Evolutionary conservation across 2,888 invertebrate genomes (phyloP).

Genomic region (Leptopterna dolabrata): DNA sequence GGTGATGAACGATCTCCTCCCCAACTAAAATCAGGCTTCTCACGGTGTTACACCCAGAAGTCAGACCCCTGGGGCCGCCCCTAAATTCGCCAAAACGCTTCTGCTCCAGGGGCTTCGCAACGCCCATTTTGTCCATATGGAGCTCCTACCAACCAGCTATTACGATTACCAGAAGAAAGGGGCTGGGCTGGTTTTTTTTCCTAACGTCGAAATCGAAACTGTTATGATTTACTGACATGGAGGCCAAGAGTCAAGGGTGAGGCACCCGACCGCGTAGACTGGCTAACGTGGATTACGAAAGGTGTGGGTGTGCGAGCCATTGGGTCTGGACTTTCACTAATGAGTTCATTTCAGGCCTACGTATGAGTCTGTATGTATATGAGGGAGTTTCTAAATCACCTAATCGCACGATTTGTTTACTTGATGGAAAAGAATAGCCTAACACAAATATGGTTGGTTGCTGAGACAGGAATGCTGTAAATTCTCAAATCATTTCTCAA

Average conservation of each 20-base stretch:
- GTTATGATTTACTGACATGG: constrained; percentile 42
- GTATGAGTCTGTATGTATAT: background rate
- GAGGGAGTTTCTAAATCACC: background rate
- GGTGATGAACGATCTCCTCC: background rate
- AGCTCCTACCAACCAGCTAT: background rate
- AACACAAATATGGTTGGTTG: background rate
- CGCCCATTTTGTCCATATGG: background rate
- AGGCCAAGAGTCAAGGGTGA: constrained; percentile 42
- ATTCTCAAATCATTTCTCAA: background rate
- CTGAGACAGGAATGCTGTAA: background rate
- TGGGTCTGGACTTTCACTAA: constrained; percentile 26
- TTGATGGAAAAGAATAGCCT: background rate
- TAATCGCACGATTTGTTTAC: background rate
- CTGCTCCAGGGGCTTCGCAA: background rate
- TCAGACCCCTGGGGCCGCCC: background rate
- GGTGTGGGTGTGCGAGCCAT: constrained; percentile 35
- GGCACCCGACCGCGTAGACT: constrained; percentile 10
- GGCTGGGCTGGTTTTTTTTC: background rate
- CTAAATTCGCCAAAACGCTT: background rate
- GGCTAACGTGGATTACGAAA: constrained; percentile 31
- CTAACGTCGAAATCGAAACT: constrained; percentile 17
- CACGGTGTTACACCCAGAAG: background rate
- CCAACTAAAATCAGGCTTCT: background rate
- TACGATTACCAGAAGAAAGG: background rate
- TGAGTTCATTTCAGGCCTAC: constrained; percentile 33